phyloP scores from a whole-genome alignment of 2,797 vertebrate species.

The Salmo trutta region DNA sequence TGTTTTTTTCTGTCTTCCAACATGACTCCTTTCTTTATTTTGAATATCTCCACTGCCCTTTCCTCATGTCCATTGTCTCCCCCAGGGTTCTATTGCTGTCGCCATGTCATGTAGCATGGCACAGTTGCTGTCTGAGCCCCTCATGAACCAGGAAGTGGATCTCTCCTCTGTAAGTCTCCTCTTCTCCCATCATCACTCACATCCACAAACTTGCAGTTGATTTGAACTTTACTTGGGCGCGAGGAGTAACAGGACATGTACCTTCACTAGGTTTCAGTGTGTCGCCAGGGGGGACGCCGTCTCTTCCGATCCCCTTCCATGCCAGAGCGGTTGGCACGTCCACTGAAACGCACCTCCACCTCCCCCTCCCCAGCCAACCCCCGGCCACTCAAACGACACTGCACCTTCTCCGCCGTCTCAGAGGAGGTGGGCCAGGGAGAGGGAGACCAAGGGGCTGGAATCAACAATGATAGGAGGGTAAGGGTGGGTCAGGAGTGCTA shows the following conservation, averaged over 20 bases:
- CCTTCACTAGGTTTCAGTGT: conserved; percentile 19
- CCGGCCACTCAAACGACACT: conserved; percentile 50
- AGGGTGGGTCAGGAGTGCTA: background rate
- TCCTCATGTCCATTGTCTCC: too few species aligned
- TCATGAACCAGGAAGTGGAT: conserved; percentile 55
- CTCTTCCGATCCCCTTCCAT: conserved; percentile 66
- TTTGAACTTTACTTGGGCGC: background rate
- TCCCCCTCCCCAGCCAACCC: conserved; percentile 20
- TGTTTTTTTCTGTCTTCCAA: too few species aligned
- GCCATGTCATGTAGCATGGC: conserved; percentile 55
- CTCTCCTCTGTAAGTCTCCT: conserved; percentile 33
- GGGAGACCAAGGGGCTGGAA: background rate
- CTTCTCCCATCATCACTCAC: too few species aligned
- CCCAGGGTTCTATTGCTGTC: too few species aligned
- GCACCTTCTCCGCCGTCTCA: conserved; percentile 30
- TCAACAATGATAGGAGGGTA: conserved; percentile 11
- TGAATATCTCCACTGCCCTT: too few species aligned
- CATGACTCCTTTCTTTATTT: too few species aligned
- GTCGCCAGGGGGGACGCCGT: conserved; percentile 29
- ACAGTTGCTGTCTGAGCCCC: conserved; percentile 51
- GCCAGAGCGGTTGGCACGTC: conserved; percentile 60
- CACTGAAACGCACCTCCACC: conserved; percentile 47
- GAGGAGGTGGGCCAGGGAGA: conserved; percentile 12
- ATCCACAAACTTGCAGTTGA: background rate
- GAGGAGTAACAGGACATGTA: background rate